These are phyloP conservation scores for Phocides pigmalion DNA, from an alignment of 1,140 invertebrate species.

Conservation along the genomic window DNA sequence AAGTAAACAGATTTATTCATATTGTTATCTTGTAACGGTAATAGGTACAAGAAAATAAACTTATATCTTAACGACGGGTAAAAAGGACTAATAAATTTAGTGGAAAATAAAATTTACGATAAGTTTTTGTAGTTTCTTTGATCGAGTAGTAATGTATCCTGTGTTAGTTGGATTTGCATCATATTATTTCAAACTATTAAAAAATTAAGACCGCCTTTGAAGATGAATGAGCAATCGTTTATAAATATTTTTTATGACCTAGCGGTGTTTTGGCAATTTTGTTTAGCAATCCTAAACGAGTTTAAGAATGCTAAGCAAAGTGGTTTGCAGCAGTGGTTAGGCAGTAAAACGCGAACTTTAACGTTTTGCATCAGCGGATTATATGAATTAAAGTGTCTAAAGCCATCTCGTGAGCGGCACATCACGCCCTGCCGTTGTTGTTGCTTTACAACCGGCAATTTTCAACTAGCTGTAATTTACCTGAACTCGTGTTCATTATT, in stretches of 20 bases:
- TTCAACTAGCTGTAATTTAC: constrained; percentile 45
- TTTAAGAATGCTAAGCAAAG: constrained; percentile 23
- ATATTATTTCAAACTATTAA: too few species aligned
- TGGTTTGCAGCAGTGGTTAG: constrained; percentile 19
- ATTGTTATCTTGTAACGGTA: background rate
- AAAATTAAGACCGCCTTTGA: too few species aligned
- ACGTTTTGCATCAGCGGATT: constrained; percentile 48
- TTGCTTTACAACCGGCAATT: constrained; percentile 52
- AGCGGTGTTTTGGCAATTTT: background rate
- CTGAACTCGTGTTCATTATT: constrained; percentile 47
- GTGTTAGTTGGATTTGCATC: too few species aligned
- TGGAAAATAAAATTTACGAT: too few species aligned
- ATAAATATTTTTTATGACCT: background rate
- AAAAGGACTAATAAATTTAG: too few species aligned
- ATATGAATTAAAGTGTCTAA: constrained; percentile 55
- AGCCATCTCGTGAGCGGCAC: constrained; percentile 51
- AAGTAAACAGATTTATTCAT: background rate
- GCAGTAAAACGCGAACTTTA: constrained; percentile 45
- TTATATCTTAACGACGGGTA: too few species aligned
- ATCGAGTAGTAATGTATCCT: too few species aligned
- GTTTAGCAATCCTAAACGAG: background rate
- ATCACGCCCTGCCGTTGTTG: constrained; percentile 46
- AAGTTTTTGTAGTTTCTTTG: too few species aligned
- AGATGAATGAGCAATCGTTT: too few species aligned
- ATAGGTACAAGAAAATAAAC: too few species aligned